Base-by-base conservation (phyloP, 2,888 invertebrate species). In the Papilio protenor region DNA sequence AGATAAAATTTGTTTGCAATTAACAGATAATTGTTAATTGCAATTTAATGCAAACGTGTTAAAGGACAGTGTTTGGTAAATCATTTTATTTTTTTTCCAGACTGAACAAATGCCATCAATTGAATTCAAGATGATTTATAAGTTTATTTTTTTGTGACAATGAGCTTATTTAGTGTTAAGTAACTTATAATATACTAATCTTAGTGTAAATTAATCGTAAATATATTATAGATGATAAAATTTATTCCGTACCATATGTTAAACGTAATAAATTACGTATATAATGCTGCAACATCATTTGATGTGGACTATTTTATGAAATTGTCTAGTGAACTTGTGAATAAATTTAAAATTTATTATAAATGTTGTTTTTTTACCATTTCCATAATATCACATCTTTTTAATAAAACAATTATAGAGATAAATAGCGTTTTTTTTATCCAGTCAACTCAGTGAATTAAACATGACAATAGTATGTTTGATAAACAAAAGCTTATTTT, bases 281-380 rank as follows among this genome's bases (percentile, higher is more conserved):
- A 27, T 40, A n/a, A 18, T 33, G 12, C 18, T 18, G 40, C 16
- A 40, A 66, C 66, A 33, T 40, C 40, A 40, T 66, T 21, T 71
- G 59, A 76, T 70, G 59, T 76, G 59, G 21, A 47, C 47, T 59
- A 49, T 71, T 71, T 76, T 40, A 75, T 75, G 47, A 77, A 77
- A 73, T 73, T 77, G 66, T 66, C 52, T 40, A 77, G 77, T 77
- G 47, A n/a, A 77, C 14, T 23, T 77, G 66, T 55, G 66, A 73
- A 57, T 77, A 69, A 72, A 77, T 21, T 52, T 47, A 61, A 73
- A n/a, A 27, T 73, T 69, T 66, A 40, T 40, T 47, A 66, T 73
- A n/a, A 64, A 55, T 64, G 76, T 52, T 76, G 16, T 71, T 64
- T 47, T 57, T 21, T 55, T n/a, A 23, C 57, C 57, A 6, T 21